Percentiles rank a stretch among this genome's conserved stretches.
Conservation (phyloP, 2,113 vertebrate species). For the Tachysurus vachellii region DNA sequence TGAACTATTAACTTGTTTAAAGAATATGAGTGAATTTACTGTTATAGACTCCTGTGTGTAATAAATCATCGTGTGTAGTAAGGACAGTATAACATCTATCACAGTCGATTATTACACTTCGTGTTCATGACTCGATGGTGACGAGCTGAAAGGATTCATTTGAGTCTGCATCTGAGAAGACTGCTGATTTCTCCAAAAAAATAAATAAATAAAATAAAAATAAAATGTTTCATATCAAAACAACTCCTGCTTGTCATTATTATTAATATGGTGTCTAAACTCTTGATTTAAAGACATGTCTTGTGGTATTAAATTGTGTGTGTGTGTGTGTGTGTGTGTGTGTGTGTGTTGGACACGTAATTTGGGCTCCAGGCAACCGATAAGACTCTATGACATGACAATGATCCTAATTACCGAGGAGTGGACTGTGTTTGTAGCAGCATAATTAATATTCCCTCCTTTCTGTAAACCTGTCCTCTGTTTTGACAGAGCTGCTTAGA, state of each 20-base stretch:
- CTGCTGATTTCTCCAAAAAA: not conserved
- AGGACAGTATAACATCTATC: too few relatives aligned
- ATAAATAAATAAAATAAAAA: not conserved
- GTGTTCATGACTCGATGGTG: not conserved
- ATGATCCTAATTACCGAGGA: conserved; percentile 48
- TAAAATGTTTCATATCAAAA: not conserved
- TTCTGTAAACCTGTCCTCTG: conserved; percentile 28
- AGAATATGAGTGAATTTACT: not conserved
- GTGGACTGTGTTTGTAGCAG: conserved; percentile 43
- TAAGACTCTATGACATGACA: conserved; percentile 32
- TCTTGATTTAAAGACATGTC: not conserved
- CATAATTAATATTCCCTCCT: conserved; percentile 51
- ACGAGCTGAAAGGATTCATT: conserved; percentile 33
- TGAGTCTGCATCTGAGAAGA: conserved; percentile 6
- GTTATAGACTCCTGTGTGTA: not conserved
- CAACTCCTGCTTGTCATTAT: conserved; percentile 6
- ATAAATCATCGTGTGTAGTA: not conserved
- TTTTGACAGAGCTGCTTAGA: conserved; percentile 55
- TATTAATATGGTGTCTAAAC: not conserved
- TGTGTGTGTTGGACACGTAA: not conserved
- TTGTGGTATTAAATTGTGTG: not conserved
- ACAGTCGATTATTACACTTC: too few relatives aligned
- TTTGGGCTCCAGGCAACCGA: conserved; percentile 38
- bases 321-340: not conserved
- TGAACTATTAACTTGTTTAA: not conserved